Conservation (phyloP, 2,888 invertebrate species). For the Ariolimax columbianus region DNA sequence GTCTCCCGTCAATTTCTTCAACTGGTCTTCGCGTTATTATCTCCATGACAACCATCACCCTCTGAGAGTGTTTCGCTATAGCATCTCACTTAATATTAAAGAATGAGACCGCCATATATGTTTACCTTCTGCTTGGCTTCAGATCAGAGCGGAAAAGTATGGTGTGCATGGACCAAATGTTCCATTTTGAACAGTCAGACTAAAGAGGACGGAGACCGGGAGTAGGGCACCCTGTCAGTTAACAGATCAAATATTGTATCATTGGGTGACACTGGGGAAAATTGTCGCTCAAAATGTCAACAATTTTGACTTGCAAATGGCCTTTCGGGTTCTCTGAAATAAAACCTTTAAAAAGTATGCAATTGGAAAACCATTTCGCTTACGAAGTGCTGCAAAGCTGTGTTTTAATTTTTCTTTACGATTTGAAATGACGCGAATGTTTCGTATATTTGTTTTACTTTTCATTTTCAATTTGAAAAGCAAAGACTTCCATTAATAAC, state of each 20-base stretch:
- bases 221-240: neutral
- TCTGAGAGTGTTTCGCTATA: neutral
- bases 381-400: neutral
- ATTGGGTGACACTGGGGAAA: neutral
- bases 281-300: neutral
- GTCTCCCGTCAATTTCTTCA: neutral
- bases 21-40: neutral
- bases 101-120: neutral
- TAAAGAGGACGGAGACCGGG: neutral
- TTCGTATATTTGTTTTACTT: too few species aligned
- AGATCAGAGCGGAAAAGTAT: neutral
- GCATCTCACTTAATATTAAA: neutral
- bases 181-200: neutral
- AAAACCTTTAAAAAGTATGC: neutral
- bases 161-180: too few species aligned
- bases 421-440: too few species aligned
- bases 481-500: too few species aligned
- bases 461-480: too few species aligned
- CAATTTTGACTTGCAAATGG: conserved; percentile 21
- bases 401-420: too few species aligned
- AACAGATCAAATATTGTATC: conserved; percentile 24
- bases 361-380: neutral
- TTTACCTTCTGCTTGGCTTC: neutral
- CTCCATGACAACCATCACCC: neutral
- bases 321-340: neutral